A percentile compares a stretch with the other conserved stretches of the same genome.
Evolutionary conservation across 1,140 invertebrate genomes (phyloP).

Genomic region (Cryptotermes secundus): DNA sequence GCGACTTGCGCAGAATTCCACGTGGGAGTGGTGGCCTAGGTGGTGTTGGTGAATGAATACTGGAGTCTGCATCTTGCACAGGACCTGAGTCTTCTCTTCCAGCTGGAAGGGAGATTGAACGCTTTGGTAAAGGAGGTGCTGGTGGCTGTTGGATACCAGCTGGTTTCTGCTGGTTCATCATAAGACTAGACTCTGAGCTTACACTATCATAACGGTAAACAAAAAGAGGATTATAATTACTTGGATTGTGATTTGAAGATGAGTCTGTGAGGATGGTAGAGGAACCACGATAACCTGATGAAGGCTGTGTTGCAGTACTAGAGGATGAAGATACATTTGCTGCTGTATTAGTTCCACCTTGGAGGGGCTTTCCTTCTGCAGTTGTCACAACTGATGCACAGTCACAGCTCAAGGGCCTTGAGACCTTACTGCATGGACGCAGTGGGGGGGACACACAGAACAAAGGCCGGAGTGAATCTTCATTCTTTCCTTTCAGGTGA

Average conservation of each 20-base stretch:
- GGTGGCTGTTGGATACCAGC: slow-evolving; percentile 45
- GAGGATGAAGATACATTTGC: slow-evolving; percentile 30
- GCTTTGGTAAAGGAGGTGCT: slow-evolving; percentile 59
- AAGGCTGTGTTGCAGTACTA: slow-evolving; percentile 43
- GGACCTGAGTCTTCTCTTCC: slow-evolving; percentile 47
- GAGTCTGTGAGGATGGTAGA: slow-evolving; percentile 79
- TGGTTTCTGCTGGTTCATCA: slow-evolving; percentile 36
- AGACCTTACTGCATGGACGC: slow-evolving; percentile 47
- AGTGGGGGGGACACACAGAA: slow-evolving; percentile 64
- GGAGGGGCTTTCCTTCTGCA: slow-evolving; percentile 14
- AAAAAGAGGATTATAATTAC: slow-evolving; percentile 66
- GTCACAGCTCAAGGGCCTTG: slow-evolving; percentile 62
- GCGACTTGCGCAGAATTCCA: slow-evolving; percentile 66
- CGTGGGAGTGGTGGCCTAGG: slow-evolving; percentile 69
- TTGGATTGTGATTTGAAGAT: slow-evolving; percentile 61
- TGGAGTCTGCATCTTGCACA: neutral
- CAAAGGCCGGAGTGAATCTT: slow-evolving; percentile 59
- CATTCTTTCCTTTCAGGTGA: slow-evolving; percentile 57
- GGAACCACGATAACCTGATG: slow-evolving; percentile 80
- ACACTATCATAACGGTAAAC: slow-evolving; percentile 80
- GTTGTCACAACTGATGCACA: slow-evolving; percentile 50
- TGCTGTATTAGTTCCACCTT: neutral
- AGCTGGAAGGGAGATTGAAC: slow-evolving; percentile 62
- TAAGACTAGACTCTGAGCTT: slow-evolving; percentile 37
- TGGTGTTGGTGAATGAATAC: slow-evolving; percentile 54